Evolutionary conservation across 2,797 vertebrate species (phyloP).

Genomic region (Ptychobarbus kaznakovi): DNA sequence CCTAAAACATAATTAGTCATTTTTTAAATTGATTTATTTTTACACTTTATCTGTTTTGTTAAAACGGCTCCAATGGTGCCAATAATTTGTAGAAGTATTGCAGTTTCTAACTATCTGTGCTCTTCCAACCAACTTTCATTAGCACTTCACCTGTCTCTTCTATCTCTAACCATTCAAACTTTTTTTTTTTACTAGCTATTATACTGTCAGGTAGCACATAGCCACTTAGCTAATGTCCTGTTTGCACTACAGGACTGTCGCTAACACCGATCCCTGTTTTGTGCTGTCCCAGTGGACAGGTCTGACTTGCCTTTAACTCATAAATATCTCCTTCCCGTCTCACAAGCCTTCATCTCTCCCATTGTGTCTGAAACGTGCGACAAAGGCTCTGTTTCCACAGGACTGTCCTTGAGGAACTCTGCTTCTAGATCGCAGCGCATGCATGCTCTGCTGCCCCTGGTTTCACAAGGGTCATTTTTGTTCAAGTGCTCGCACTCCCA

Average conservation of each 20-base stretch:
- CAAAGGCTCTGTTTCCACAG: not conserved
- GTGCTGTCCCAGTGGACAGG: not conserved
- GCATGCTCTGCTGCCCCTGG: conserved; percentile 49
- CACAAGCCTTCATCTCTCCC: not conserved
- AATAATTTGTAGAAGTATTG: not conserved
- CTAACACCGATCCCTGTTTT: conserved; percentile 1
- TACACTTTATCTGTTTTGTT: not conserved
- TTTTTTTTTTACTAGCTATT: conserved; percentile 1
- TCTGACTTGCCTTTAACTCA: conserved; percentile 11
- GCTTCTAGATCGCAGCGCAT: conserved; percentile 43
- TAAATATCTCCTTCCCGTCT: not conserved
- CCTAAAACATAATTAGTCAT: not conserved
- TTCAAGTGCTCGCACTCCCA: conserved; percentile 70
- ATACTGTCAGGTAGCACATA: not conserved
- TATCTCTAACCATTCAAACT: not conserved
- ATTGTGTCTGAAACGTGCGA: not conserved
- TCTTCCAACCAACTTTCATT: not conserved
- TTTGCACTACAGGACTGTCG: not conserved
- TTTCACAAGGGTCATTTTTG: conserved; percentile 65
- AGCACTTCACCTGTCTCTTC: not conserved
- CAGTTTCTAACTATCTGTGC: not conserved
- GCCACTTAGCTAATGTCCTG: not conserved
- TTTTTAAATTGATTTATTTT: not conserved
- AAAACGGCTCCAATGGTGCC: not conserved
- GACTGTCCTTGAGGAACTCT: conserved; percentile 41